Evolutionary conservation across 2,113 vertebrate genomes (phyloP).

Genomic region (Rhea americana): DNA sequence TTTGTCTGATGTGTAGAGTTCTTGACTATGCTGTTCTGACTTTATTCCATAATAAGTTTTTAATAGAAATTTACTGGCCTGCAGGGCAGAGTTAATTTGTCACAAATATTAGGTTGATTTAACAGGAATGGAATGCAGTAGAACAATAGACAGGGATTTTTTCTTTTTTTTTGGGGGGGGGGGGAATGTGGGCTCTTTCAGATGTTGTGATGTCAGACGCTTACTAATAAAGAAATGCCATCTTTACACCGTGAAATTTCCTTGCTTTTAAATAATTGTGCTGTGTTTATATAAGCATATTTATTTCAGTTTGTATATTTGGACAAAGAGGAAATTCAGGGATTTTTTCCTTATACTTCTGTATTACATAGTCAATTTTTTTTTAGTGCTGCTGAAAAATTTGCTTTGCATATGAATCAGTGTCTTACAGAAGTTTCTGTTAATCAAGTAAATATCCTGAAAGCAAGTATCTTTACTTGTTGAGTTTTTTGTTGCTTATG

Average conservation of each 20-base stretch:
- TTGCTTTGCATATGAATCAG: not conserved
- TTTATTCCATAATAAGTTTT: constrained; percentile 75
- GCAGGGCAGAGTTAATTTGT: constrained; percentile 79
- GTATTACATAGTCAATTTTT: not conserved
- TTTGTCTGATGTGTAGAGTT: constrained; percentile 73
- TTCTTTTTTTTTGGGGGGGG: not conserved
- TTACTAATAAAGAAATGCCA: constrained; percentile 65
- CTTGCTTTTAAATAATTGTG: constrained; percentile 58
- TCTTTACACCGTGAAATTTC: constrained; percentile 53
- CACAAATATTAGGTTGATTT: constrained; percentile 72
- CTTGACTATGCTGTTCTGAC: constrained; percentile 70
- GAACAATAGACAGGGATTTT: constrained; percentile 64
- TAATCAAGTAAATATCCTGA: not conserved
- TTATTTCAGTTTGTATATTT: constrained; percentile 25
- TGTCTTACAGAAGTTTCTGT: not conserved
- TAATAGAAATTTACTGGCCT: constrained; percentile 81
- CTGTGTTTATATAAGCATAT: constrained; percentile 43
- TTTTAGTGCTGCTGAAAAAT: not conserved
- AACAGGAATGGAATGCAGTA: constrained; percentile 74
- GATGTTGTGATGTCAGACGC: constrained; percentile 51
- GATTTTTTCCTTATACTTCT: not conserved
- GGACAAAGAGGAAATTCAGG: not conserved
- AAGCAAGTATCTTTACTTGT: not conserved
- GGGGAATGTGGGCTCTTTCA: not conserved
- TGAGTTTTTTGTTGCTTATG: not conserved